Conservation (phyloP, 2,797 vertebrate genomes). For the Chelidonichthys spinosus region DNA sequence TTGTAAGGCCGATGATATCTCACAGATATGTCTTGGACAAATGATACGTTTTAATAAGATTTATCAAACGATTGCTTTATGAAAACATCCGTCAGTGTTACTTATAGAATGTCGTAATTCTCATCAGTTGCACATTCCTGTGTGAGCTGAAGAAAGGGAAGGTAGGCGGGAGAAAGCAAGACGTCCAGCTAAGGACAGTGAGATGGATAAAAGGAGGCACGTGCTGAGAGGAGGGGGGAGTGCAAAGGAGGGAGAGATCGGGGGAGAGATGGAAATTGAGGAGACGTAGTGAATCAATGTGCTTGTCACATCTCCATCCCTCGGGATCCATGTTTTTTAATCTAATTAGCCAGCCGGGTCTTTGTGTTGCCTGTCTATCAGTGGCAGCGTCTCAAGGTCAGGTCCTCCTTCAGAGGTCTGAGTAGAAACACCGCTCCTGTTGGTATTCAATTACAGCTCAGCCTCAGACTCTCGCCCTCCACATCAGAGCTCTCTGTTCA, state of each 20-base stretch:
- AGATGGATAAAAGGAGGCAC: conserved; percentile 47
- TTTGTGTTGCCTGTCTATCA: conserved; percentile 85
- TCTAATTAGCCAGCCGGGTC: conserved; percentile 82
- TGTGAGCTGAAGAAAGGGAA: not conserved
- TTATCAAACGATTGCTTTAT: conserved; percentile 24
- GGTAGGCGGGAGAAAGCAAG: not conserved
- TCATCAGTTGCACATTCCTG: conserved; percentile 3
- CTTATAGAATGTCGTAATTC: conserved; percentile 20
- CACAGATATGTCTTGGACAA: conserved; percentile 11
- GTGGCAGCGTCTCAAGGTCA: conserved; percentile 79
- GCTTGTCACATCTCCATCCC: conserved; percentile 84
- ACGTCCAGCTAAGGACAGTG: conserved; percentile 12
- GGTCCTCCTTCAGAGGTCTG: conserved; percentile 78
- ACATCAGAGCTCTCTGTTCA: conserved; percentile 53
- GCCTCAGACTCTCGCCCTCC: conserved; percentile 62
- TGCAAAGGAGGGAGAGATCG: conserved; percentile 49
- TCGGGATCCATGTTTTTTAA: conserved; percentile 84
- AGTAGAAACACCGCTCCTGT: conserved; percentile 70
- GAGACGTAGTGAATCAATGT: conserved; percentile 82
- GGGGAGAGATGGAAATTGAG: conserved; percentile 63
- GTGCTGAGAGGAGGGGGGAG: conserved; percentile 44
- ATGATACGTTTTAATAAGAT: conserved; percentile 18
- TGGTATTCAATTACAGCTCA: conserved; percentile 78
- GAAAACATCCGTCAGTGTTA: not conserved
- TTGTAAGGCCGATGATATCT: conserved; percentile 18